Base-by-base conservation (phyloP, 2,888 invertebrate species). In the Polyommatus iphigenia region DNA sequence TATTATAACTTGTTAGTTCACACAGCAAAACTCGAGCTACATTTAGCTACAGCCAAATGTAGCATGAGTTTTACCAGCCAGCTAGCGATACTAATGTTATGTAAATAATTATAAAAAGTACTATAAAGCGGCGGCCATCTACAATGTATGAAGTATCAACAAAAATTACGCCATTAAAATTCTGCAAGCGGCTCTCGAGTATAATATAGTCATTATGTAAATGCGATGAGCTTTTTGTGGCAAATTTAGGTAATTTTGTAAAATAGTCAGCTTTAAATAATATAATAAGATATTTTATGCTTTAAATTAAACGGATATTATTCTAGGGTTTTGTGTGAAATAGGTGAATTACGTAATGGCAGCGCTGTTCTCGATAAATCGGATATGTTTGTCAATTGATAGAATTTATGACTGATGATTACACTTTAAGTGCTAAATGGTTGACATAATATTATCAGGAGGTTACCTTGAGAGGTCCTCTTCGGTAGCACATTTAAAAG, bases 151-250 rank as follows among this genome's bases (percentile, higher is more conserved):
- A 77, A 72, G 71, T 77, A 77, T 77, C 57, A 72, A 77, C 82
- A 82, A 83, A 84, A 85, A 86, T 83, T 84, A 82, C 78, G 78
- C 81, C 89, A 91, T 93, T 92, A 91, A 92, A 90, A 93, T 93
- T 91, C 92, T 83, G 87, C 83, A 84, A 85, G 85, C 88, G 87
- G 85, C 84, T 82, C 87, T 83, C 85, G 84, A 85, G 87, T 90
- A 90, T 90, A 90, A 91, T 91, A 93, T 93, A 93, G 92, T 92
- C 90, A 92, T 93, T 93, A 93, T 92, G 92, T 87, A 92, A 92
- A 93, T 92, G 87, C 82, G 81, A 80, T 79, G 82, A 85, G 87
- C 86, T 88, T 91, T 91, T 89, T 89, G 86, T 86, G 84, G 84
- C 86, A 89, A 89, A 88, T 91, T 92, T 89, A 90, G 90, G 88